Conservation (phyloP, 2,113 vertebrate genomes). For the Protobothrops mucrosquamatus region DNA sequence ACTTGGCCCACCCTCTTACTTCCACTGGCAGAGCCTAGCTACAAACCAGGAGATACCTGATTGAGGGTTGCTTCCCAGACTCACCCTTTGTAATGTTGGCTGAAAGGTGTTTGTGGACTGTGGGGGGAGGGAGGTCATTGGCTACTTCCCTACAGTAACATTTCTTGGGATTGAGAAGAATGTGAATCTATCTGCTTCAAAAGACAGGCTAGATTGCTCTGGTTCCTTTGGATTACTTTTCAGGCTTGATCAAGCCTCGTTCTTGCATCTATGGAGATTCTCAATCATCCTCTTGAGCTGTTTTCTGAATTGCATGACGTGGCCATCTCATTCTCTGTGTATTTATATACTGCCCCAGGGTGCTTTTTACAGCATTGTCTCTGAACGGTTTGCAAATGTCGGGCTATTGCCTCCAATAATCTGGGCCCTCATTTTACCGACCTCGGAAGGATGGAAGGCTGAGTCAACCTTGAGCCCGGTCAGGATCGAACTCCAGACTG, state of each 20-base stretch:
- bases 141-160: not conserved
- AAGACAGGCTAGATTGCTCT: slow-evolving; percentile 2
- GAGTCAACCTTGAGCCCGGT: not conserved
- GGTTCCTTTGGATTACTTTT: slow-evolving; percentile 10
- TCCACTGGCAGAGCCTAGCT: not conserved
- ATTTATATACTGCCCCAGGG: not conserved
- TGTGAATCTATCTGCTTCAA: not conserved
- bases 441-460: not conserved
- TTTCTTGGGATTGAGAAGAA: not conserved
- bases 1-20: too few relatives aligned
- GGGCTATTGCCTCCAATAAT: not conserved
- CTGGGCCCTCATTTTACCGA: not conserved
- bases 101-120: not conserved
- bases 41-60: not conserved
- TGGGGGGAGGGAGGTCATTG: not conserved
- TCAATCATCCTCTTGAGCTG: too few relatives aligned
- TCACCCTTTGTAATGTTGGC: slow-evolving; percentile 4
- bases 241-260: not conserved
- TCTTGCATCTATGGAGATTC: too few relatives aligned
- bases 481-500: not conserved
- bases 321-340: not conserved
- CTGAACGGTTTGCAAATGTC: not conserved
- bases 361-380: not conserved
- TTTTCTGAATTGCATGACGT: too few relatives aligned
- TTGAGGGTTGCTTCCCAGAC: not conserved